Percentiles rank a stretch among this genome's conserved stretches.
Conservation (phyloP, 2,888 invertebrate genomes). For the Notodonta ziczac region DNA sequence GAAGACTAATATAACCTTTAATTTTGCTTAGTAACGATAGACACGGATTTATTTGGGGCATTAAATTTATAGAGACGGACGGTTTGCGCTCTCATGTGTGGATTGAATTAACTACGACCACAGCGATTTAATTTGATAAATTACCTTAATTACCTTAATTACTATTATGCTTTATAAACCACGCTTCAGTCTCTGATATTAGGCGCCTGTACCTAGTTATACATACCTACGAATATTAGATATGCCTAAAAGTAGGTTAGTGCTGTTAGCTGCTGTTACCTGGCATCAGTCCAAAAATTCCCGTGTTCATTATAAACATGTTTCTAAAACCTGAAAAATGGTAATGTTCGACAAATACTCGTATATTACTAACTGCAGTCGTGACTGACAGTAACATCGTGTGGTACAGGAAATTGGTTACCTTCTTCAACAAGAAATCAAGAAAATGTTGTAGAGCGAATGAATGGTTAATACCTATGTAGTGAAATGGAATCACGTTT, state of each 20-base stretch:
- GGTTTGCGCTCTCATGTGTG: slow-evolving; percentile 19
- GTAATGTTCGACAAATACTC: too few relatives aligned
- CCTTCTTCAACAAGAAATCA: too few relatives aligned
- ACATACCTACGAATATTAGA: not conserved
- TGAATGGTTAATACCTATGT: too few relatives aligned
- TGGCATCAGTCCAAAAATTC: not conserved
- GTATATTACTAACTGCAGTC: too few relatives aligned
- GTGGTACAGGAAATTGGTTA: too few relatives aligned
- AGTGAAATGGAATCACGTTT: not conserved
- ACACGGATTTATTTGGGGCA: slow-evolving; percentile 54
- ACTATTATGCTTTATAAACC: too few relatives aligned
- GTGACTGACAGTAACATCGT: too few relatives aligned
- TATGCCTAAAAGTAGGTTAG: not conserved
- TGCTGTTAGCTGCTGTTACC: not conserved
- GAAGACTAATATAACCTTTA: slow-evolving; percentile 82
- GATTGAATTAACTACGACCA: not conserved
- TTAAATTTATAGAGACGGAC: slow-evolving; percentile 34
- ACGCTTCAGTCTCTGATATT: too few relatives aligned
- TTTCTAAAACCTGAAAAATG: not conserved
- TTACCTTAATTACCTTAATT: not conserved
- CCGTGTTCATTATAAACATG: not conserved
- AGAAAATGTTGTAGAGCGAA: too few relatives aligned
- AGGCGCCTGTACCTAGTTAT: not conserved
- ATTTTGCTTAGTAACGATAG: slow-evolving; percentile 76
- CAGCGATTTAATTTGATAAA: not conserved